Percentiles rank a stretch among this genome's conserved stretches.
phyloP scores from a whole-genome alignment of 1,140 invertebrate genomes.

The Aethina tumida region DNA sequence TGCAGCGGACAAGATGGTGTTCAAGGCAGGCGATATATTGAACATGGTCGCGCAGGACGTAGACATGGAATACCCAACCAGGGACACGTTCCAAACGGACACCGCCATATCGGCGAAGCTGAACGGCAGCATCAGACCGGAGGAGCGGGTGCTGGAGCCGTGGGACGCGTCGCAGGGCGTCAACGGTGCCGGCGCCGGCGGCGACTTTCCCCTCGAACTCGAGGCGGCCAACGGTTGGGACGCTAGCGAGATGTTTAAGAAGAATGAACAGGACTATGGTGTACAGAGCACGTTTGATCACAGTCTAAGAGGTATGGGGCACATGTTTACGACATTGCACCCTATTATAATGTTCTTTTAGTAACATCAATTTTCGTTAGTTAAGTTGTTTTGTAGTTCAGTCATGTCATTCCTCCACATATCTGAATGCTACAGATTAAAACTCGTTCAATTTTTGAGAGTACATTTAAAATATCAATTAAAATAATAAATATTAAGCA shows the following conservation, averaged over 20 bases:
- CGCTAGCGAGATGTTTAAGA: conserved; percentile 87
- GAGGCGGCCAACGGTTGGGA: conserved; percentile 87
- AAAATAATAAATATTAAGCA: no score
- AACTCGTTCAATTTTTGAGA: no score
- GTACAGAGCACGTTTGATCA: conserved; percentile 70
- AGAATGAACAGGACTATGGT: conserved; percentile 83
- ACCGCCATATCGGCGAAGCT: conserved; percentile 50
- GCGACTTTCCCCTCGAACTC: conserved; percentile 50
- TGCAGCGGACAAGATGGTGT: conserved; percentile 74
- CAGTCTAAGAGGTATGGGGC: no score
- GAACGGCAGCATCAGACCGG: conserved; percentile 42
- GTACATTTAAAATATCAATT: no score
- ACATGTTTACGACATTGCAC: no score
- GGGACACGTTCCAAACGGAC: conserved; percentile 78
- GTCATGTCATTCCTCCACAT: no score
- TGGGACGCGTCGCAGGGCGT: conserved; percentile 79
- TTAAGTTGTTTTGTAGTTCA: no score
- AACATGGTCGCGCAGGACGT: conserved; percentile 68
- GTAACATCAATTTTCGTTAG: no score
- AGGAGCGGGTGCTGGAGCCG: conserved; percentile 77
- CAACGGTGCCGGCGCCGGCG: conserved; percentile 40
- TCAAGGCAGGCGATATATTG: conserved; percentile 73
- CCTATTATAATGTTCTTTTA: no score
- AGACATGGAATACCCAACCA: conserved; percentile 79
- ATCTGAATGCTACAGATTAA: no score